Base-by-base conservation (phyloP, 2,888 invertebrate species). In the Harpagoxenus sublaevis region DNA sequence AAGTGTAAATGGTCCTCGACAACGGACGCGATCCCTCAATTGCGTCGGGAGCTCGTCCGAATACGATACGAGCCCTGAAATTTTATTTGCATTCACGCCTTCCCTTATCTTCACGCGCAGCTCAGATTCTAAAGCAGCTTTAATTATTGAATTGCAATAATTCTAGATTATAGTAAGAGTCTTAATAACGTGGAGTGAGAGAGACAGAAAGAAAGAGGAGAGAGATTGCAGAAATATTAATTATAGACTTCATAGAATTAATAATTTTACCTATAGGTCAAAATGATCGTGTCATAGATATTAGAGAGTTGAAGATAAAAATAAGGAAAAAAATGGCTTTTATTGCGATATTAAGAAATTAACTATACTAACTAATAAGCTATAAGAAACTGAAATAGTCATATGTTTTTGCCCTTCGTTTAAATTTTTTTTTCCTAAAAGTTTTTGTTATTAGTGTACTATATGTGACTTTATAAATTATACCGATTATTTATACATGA, bases 11-110 rank as follows among this genome's bases (percentile, higher is more conserved):
- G 12, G 51, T n/a, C 42, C 31, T 18, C 23, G 48, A 74, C 48
- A 74, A 74, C 60, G 15, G 28, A 57, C 31, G 15, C 78, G 31
- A 71, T 60, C 6, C 12, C 79, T 53, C 45, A 66, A 45, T 57
- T 35, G 42, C 28, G 39, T 5, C 35, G 18, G 53, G 10, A 48
- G 18, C 39, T 73, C 8, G 45, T 31, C 18, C 10, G 39, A 66
- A 53, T 31, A 42, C 12, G 35, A 70, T 51, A 57, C 42, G 15
- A 42, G 12, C 23, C 6, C 45, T 35, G 45, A 18, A 18, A 60
- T 74, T 73, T 73, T 71, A 73, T 3, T 79, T 39, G 12, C 28
- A 18, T 51, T 63, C 8, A 12, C 9, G 5, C 4, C 63, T 35
- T 6, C 48, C 23, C 63, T 45, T 75, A 63, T 63, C 10, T 48